phyloP scores from a whole-genome alignment of 92 coral and sea anemone species.

The Palythoa heliodiscus region DNA sequence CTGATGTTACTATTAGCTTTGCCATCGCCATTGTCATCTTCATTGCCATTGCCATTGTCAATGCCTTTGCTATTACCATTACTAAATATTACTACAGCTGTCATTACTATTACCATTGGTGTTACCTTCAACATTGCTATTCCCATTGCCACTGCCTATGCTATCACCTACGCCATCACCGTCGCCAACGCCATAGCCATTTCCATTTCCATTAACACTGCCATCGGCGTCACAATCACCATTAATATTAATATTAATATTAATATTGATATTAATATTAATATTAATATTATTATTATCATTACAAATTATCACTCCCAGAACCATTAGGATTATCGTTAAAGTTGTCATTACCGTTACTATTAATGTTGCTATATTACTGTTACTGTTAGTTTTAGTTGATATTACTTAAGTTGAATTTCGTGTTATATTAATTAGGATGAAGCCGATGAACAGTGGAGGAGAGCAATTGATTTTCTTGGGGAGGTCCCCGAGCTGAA shows the following conservation, averaged over 20 bases:
- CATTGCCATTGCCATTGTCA: background rate
- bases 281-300: background rate
- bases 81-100: too few species aligned
- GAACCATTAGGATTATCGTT: too few species aligned
- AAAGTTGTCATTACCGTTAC: background rate
- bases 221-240: too few species aligned
- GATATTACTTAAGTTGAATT: background rate
- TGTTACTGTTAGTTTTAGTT: background rate
- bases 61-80: background rate
- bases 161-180: too few species aligned
- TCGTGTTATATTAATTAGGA: conserved; percentile 45
- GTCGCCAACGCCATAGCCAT: too few species aligned
- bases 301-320: too few species aligned
- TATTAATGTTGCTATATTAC: background rate
- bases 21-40: background rate
- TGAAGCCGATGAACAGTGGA: conserved; percentile 81
- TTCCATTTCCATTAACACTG: too few species aligned
- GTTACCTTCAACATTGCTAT: too few species aligned
- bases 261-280: background rate
- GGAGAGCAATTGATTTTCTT: conserved; percentile 81
- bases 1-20: background rate
- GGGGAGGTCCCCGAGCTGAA: conserved; percentile 87
- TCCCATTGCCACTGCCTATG: too few species aligned
- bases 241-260: background rate
- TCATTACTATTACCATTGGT: too few species aligned